Conservation (phyloP, 2,888 invertebrate genomes). For the Agriopis leucophaearia region DNA sequence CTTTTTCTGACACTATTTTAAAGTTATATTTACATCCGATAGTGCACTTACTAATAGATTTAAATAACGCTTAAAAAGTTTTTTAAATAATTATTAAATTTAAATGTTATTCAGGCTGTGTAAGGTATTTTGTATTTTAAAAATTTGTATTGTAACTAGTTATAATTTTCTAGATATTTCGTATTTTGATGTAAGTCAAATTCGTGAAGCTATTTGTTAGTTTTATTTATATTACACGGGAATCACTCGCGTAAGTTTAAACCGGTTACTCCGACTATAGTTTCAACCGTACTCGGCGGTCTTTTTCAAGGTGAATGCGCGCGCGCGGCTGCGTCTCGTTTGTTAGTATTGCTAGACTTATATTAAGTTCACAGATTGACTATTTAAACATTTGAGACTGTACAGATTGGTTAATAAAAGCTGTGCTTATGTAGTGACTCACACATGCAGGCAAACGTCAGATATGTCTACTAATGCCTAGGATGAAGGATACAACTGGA, state of each 20-base stretch:
- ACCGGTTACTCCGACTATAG: too few relatives aligned
- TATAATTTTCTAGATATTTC: background rate
- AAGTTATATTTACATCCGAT: slow-evolving; percentile 65
- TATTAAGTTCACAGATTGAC: background rate
- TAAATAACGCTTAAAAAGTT: slow-evolving; percentile 54
- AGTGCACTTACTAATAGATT: slow-evolving; percentile 75
- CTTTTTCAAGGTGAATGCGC: too few relatives aligned
- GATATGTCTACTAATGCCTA: too few relatives aligned
- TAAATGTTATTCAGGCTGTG: slow-evolving; percentile 41
- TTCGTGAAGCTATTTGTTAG: slow-evolving; percentile 5
- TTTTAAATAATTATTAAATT: slow-evolving; percentile 31
- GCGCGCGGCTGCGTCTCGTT: too few relatives aligned
- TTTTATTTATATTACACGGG: too few relatives aligned
- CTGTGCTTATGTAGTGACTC: background rate
- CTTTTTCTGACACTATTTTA: slow-evolving; percentile 47
- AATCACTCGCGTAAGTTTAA: too few relatives aligned
- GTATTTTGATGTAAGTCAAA: background rate
- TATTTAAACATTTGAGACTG: slow-evolving; percentile 1
- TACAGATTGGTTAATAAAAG: background rate
- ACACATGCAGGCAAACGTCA: too few relatives aligned
- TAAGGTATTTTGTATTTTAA: slow-evolving; percentile 39
- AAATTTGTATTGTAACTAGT: slow-evolving; percentile 6
- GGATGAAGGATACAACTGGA: too few relatives aligned
- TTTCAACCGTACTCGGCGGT: too few relatives aligned
- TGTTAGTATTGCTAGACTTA: slow-evolving; percentile 8